Base-by-base conservation (phyloP, 2,888 invertebrate genomes). In the Latrodectus elegans region DNA sequence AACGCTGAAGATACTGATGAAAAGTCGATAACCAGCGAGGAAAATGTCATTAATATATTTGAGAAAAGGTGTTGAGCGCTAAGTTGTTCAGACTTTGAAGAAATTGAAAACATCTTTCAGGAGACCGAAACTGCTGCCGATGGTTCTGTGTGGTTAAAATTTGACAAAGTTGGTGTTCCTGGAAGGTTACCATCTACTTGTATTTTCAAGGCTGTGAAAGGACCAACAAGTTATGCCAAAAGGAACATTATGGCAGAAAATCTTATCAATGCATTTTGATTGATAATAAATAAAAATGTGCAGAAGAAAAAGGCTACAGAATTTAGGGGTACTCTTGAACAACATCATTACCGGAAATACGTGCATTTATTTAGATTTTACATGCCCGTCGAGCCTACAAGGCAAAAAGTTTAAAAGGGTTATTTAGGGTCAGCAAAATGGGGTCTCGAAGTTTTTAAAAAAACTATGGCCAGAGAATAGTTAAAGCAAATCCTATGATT, bases 401-500 rank as follows among this genome's bases (percentile, higher is more conserved):
- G 14, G 15, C 78, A 49, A 79, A 71, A 26, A 26, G 70, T 79
- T 79, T 71, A 51, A 53, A 79, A 14, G 15, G n/a, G 26, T 53
- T 8, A 14, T 79, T 26, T 79, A n/a, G 17, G 38, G 26, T 65
- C 51, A 22, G 17, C 26, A 53, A 51, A 14, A 14, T 53, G 53
- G 26, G 26, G 26, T 70, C 8, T 22, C 38, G 15, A 52, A 52
- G 67, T 52, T 70, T 78, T 78, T 52, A 12, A 4, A 51, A 49
- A n/a, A 68, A 68, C 78, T 67, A 77, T 77, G 67, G 12, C 67
- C 55, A 68, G 79, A 8, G 52, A 79, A 55, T 70, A 38, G 26
- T 79, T 79, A 8, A 55, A 65, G 15, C 68, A 79, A 79, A 79
- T 79, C 26, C 14, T 70, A 9, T 22, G 70, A 70, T 79, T 70